These are phyloP conservation scores for Lepidonotus clava DNA, from an alignment of 2,888 invertebrate species.

Conservation along the genomic window DNA sequence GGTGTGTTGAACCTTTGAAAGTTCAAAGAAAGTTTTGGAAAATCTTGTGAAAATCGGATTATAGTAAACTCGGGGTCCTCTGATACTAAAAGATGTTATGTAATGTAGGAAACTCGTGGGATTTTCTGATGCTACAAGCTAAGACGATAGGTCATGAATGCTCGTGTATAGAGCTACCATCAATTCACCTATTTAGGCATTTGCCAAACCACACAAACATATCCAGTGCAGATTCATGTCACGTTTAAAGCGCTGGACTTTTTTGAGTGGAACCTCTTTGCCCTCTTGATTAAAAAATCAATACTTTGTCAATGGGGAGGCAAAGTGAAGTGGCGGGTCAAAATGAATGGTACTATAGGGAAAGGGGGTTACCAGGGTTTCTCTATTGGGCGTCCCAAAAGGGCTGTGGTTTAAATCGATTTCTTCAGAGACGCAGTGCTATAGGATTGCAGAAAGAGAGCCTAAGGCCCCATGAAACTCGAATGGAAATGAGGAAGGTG, in stretches of 20 bases:
- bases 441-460: background rate
- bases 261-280: background rate
- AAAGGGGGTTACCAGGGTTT: conserved; percentile 9
- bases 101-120: too few relatives aligned
- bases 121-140: too few relatives aligned
- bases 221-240: background rate
- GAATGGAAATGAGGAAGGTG: background rate
- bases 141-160: too few relatives aligned
- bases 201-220: background rate
- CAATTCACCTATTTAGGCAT: background rate
- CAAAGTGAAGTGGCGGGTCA: background rate
- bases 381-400: conserved; percentile 11
- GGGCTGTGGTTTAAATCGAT: conserved; percentile 4
- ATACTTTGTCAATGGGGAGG: background rate
- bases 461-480: background rate
- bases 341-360: conserved; percentile 1
- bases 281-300: conserved; percentile 8
- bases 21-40: too few relatives aligned
- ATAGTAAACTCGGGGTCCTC: too few relatives aligned
- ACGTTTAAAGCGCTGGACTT: background rate
- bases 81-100: too few relatives aligned
- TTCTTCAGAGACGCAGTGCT: background rate
- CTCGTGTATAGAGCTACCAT: too few relatives aligned
- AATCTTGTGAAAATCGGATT: too few relatives aligned
- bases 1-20: too few relatives aligned